phyloP scores from a whole-genome alignment of 2,888 invertebrate species.

The Cheilosia impressa region DNA sequence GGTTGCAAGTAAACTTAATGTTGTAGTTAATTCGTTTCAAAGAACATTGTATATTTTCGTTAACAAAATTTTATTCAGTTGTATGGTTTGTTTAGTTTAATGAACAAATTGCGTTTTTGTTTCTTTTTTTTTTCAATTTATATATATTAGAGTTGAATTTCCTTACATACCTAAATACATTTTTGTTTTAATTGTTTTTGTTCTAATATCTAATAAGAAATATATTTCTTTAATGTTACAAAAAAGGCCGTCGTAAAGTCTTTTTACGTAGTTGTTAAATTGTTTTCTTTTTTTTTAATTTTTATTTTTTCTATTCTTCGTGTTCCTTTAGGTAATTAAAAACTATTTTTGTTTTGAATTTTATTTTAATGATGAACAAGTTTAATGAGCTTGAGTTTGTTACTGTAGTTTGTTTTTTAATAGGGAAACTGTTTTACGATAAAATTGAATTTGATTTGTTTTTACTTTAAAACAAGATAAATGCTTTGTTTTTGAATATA shows the following conservation, averaged over 20 bases:
- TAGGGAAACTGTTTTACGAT: constrained; percentile 40
- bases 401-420: not conserved
- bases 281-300: constrained; percentile 26
- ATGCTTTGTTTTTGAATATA: constrained; percentile 57
- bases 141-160: constrained; percentile 54
- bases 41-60: constrained; percentile 67
- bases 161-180: constrained; percentile 52
- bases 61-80: constrained; percentile 48
- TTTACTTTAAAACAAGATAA: constrained; percentile 41
- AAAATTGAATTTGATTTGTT: constrained; percentile 44
- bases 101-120: constrained; percentile 36
- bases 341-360: constrained; percentile 7
- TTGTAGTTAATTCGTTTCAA: constrained; percentile 64
- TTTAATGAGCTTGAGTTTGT: constrained; percentile 30
- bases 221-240: constrained; percentile 72
- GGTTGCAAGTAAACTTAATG: constrained; percentile 45
- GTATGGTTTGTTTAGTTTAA: constrained; percentile 47
- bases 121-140: constrained; percentile 4
- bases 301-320: constrained; percentile 8
- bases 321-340: constrained; percentile 38
- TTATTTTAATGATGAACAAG: constrained; percentile 47
- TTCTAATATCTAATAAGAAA: constrained; percentile 69
- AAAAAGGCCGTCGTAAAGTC: constrained; percentile 77
- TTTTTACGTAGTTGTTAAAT: constrained; percentile 75
- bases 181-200: constrained; percentile 30